Evolutionary conservation across 2,888 invertebrate species (phyloP), one percentile per base, ranked within the genome.

Genomic region (Pollenia amentaria): DNA sequence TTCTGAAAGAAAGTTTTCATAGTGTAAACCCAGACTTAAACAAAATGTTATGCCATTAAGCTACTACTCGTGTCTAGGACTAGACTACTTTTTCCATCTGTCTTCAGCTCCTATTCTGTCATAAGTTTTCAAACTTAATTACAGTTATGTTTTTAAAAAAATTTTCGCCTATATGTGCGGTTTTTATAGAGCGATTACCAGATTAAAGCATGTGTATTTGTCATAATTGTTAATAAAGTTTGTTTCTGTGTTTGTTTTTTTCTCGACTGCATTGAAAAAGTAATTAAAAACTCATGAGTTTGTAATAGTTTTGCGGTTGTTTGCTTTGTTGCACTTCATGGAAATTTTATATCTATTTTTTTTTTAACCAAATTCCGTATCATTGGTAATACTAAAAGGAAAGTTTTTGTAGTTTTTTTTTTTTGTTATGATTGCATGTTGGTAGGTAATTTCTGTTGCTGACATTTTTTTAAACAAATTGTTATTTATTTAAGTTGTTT

Each of bases 211-310:
- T 51, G 42, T 14, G n/a, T 72, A 16, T 53, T 64, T 44, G 16
- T 44, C 65, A 48, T 72, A 51, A 48, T 16, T 64, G 18, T 21
- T 46, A 62, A 16, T 40, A 65, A 64, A 64, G 18, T 73, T 72
- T 18, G 9, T 53, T 81, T 72, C 0, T 60, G 3, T 1, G 29
- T 29, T 29, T 29, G 29, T 48, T 16, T n/a, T 46, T n/a, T 55
- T 38, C 44, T 67, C 18, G 44, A 48, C 72, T 72, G 77, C 53
- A 73, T 78, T 77, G 14, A 75, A 82, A 85, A 85, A 78, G 77
- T 69, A 78, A 78, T 85, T 85, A 82, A 82, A 78, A 85, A 75
- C 62, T 82, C 73, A 62, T 73, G 67, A 73, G 55, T 40, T 55
- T 62, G 40, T 60, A 62, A 16, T 9, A 70, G 29, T 51, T 84